phyloP scores from a whole-genome alignment of 2,888 invertebrate genomes.

The Anagyrus pseudococci region DNA sequence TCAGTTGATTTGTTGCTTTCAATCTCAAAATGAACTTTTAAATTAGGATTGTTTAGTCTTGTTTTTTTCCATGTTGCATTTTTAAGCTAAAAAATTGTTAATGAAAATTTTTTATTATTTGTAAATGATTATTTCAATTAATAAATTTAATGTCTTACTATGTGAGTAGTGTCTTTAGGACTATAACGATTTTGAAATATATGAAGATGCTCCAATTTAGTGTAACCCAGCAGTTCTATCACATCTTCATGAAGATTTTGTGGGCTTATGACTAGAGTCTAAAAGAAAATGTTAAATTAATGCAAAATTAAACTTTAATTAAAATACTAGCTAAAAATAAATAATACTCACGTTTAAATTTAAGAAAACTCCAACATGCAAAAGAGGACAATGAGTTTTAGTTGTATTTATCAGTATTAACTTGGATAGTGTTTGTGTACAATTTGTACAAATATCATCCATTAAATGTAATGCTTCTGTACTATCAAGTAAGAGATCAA shows the following conservation, averaged over 20 bases:
- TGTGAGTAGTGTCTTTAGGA: constrained; percentile 65
- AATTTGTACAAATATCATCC: constrained; percentile 74
- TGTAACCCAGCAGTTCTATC: constrained; percentile 71
- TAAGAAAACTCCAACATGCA: constrained; percentile 79
- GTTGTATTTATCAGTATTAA: constrained; percentile 79
- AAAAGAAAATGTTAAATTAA: constrained; percentile 18
- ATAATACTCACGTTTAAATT: constrained; percentile 68
- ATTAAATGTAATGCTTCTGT: constrained; percentile 74
- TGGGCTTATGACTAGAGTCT: constrained; percentile 73
- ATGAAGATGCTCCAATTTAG: constrained; percentile 71
- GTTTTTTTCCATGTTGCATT: constrained; percentile 63
- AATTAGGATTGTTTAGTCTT: constrained; percentile 67
- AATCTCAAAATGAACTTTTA: constrained; percentile 75
- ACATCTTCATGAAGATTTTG: constrained; percentile 80
- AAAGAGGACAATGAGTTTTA: constrained; percentile 71
- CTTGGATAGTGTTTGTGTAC: constrained; percentile 69
- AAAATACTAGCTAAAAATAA: constrained; percentile 6
- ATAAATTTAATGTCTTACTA: constrained; percentile 60
- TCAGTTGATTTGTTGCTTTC: constrained; percentile 68
- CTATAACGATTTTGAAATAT: constrained; percentile 77
- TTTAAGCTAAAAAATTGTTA: constrained; percentile 50
- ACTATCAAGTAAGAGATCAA: constrained; percentile 77
- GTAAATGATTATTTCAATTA: not conserved
- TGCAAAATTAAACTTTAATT: not conserved
- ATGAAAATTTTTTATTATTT: not conserved